Evolutionary conservation across 2,113 vertebrate genomes (phyloP), one percentile per base, ranked within the genome.

Genomic region (Platysternon megacephalum): DNA sequence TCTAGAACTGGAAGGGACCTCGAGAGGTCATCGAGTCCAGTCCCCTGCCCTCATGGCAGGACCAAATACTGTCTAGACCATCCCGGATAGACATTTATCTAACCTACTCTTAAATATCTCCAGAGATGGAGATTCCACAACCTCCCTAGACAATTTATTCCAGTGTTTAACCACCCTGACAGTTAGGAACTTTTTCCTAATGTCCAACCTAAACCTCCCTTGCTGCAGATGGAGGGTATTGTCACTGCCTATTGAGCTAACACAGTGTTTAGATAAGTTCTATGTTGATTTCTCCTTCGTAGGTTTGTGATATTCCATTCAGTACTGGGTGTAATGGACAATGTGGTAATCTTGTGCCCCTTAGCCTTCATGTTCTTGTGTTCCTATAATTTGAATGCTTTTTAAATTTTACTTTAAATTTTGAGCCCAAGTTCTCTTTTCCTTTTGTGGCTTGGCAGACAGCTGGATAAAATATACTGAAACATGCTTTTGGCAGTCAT

Each of bases 401-500:
- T 84, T 76, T 87, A 86, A 56, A 44, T 82, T 39, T 72, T 29
- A 58, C 29, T 55, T 93, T 72, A 61, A 2, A 19, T 81, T 91
- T 94, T 91, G 3, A 82, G 86, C 35, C 24, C 24, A 2, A 48
- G 52, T 80, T 79, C 53, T 52, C 72, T 74, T 85, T 89, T 92
- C 51, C 84, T 89, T 90, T 89, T 76, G 49, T 5, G 7, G 44
- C 39, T 91, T 82, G 93, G 24, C 39, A 87, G 61, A 13, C 84
- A 65, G 44, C 51, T 91, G 91, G 85, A 83, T 96, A 89, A 95
- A 85, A 89, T 91, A 83, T 21, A 39, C 39, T 26, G 79, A 88
- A 85, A 83, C 21, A 5, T 52, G 39, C 14, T 86, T 94, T 96
- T 96, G 93, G 88, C 95, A 90, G 84, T 88, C 29, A 8, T 58